A percentile compares a stretch with the other conserved stretches of the same genome.
Evolutionary conservation across 2,888 invertebrate species (phyloP).

Genomic region (Lymantria monacha): DNA sequence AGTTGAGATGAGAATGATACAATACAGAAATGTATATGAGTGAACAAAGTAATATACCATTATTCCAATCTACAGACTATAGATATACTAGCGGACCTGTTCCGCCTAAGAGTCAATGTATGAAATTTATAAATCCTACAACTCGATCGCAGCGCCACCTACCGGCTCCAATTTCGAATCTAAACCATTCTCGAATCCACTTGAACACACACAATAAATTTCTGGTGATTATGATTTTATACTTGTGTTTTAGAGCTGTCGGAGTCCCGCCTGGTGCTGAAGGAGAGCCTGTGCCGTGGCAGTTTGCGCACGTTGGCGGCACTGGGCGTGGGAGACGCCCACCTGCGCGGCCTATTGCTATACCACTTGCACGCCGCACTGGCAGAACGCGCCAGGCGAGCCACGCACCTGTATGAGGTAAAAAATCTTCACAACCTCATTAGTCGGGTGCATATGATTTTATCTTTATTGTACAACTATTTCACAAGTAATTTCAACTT

Average conservation of each 20-base stretch:
- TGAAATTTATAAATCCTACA: no score
- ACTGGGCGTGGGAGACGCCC: conserved; percentile 82
- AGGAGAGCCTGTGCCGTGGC: conserved; percentile 84
- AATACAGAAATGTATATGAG: no score
- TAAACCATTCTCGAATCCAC: no score
- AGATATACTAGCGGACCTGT: no score
- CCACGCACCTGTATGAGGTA: conserved; percentile 70
- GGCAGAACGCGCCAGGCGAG: conserved; percentile 76
- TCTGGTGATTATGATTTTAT: not conserved
- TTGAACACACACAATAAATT: no score
- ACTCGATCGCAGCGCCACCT: no score
- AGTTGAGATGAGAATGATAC: no score
- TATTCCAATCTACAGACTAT: no score
- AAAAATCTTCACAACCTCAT: not conserved
- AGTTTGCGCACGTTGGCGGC: conserved; percentile 79
- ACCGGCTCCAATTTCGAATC: no score
- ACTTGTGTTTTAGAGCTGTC: conserved; percentile 76
- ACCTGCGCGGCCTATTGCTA: conserved; percentile 74
- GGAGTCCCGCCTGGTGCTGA: conserved; percentile 78
- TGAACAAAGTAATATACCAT: no score
- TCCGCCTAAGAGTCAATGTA: no score
- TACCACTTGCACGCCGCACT: conserved; percentile 79
- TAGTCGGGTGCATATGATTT: not conserved
- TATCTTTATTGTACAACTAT: not conserved
- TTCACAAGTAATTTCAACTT: not conserved